phyloP scores from a whole-genome alignment of 2,797 vertebrate genomes.

The Myiothlypis coronata region DNA sequence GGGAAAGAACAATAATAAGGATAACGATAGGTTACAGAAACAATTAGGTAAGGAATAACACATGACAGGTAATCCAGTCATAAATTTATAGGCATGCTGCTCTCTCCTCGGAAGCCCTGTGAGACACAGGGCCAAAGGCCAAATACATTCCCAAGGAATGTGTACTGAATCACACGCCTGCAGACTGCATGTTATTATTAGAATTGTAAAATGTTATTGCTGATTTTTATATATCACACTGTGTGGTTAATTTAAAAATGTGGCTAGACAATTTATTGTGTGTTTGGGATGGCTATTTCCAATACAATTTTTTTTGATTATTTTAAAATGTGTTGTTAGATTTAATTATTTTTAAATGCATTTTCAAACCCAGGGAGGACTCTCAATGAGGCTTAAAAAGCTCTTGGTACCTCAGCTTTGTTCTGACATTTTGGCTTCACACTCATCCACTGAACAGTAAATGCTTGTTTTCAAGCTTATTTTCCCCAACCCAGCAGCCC shows the following conservation, averaged over 20 bases:
- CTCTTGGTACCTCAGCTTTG: not conserved
- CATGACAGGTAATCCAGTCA: conserved; percentile 64
- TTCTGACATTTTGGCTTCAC: conserved; percentile 46
- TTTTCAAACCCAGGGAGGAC: conserved; percentile 38
- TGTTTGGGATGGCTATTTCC: conserved; percentile 50
- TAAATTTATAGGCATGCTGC: conserved; percentile 64
- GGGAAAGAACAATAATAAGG: conserved; percentile 64
- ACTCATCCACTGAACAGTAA: conserved; percentile 13
- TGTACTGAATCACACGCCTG: conserved; percentile 55
- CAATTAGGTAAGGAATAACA: conserved; percentile 70
- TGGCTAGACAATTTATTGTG: conserved; percentile 55
- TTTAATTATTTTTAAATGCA: conserved; percentile 47
- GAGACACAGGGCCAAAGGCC: conserved; percentile 64
- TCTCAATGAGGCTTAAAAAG: conserved; percentile 29
- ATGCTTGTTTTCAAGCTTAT: conserved; percentile 43
- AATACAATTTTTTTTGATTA: conserved; percentile 55
- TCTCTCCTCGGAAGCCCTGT: conserved; percentile 55
- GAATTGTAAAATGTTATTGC: conserved; percentile 65
- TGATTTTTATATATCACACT: conserved; percentile 65
- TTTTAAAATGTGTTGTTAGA: conserved; percentile 59
- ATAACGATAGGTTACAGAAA: conserved; percentile 68
- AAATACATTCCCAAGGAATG: conserved; percentile 63
- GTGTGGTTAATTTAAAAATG: conserved; percentile 65
- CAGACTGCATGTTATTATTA: conserved; percentile 62
- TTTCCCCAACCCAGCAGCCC: not conserved